Evolutionary conservation across 2,888 invertebrate genomes (phyloP), one percentile per base, ranked within the genome.

Genomic region (Syritta pipiens): DNA sequence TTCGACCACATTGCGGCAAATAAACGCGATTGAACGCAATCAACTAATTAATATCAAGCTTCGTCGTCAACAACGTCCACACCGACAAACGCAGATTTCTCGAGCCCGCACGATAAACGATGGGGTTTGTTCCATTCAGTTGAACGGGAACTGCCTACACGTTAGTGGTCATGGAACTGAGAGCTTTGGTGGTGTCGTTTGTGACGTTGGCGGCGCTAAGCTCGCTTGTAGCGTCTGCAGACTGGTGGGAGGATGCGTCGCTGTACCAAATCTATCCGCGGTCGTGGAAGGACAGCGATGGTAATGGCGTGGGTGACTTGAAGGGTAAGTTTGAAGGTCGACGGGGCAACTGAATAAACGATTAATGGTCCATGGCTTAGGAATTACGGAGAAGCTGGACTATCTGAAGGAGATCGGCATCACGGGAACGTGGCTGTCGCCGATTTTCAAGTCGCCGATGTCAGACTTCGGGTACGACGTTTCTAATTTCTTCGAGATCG

Each of bases 221-320:
- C 3, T 17, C 63, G 1, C 26, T 35, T 10, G 10, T 67, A 3
- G 9, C 68, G 12, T 72, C 83, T 1, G 81, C 82, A 48, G 93
- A 95, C 84, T 97, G 97, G 97, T 97, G 95, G 94, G 91, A 95
- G 86, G 93, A 92, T 77, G 92, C 93, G 35, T 90, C 93, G 0
- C 90, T 96, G 26, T 97, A 97, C 88, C 96, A 97, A 89, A 93
- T 96, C 76, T 95, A 96, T 86, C 94, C 96, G 0, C 90, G 94
- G 69, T 95, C 96, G 0, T 97, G 95, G 89, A 93, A 93, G 85
- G 97, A 98, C 86, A 92, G 92, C 49, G 89, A 95, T 86, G 93
- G 92, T 0, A 94, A 96, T 86, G 97, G 97, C 12, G 90, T 94
- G 12, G 97, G 97, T 0, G 97, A 97, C 88, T 89, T 97, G 19